Base-by-base conservation (phyloP, 2,888 invertebrate species). In the Drosophila koepferae region DNA sequence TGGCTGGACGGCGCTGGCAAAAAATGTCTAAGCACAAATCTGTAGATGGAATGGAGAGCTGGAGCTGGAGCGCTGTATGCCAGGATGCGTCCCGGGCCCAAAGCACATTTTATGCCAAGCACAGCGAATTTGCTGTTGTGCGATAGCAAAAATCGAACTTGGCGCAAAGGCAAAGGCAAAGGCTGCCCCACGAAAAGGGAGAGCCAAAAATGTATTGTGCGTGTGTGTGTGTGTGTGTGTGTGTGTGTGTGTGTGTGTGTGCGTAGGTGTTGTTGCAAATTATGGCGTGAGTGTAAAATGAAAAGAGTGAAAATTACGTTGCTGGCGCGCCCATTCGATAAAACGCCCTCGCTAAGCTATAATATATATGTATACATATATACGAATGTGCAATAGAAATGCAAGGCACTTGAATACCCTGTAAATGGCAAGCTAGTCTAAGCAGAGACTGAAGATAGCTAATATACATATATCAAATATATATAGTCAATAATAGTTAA, bases 271-370 rank as follows among this genome's bases (percentile, higher is more conserved):
- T 43, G 43, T 55, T 63, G 62, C 48, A 73, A 72, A 73, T 72
- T 60, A 51, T 44, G 48, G 59, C 53, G 20, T 28, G 59, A 59
- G 56, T 61, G 70, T 44, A 58, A 67, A 67, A 38, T 60, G 58
- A 54, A 71, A 64, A 66, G 72, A 83, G 69, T 86, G 68, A 70
- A 70, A 72, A 80, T 82, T 76, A 69, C 68, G 80, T 71, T 64
- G 68, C 53, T 58, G 61, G 41, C 66, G 67, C 67, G 54, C 67
- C 72, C 63, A 55, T 44, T 40, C 40, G 49, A 51, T 41, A 18
- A 71, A 51, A 51, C 51, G 51, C 49, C 49, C 34, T 34, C 31
- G 49, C 49, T 34, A 7, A 49, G 31, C 51, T 34, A 34, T 34
- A 34, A 51, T 7, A 34, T 18, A 18, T 18, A 31, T 40, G 2